Base-by-base conservation (phyloP, 2,113 vertebrate genomes). In the Lasiurus cinereus region DNA sequence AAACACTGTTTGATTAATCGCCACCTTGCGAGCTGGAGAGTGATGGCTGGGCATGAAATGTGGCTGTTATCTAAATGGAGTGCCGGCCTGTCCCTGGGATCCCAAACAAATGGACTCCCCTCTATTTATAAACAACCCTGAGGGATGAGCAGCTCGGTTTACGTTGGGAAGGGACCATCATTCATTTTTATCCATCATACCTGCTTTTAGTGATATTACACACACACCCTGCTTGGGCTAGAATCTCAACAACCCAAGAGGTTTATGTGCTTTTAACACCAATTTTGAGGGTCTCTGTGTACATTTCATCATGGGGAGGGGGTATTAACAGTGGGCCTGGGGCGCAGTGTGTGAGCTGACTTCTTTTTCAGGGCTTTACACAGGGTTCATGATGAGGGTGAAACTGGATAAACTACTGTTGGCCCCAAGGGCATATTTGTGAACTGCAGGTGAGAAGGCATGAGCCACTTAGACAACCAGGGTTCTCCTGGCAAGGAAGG, bases 1-100 rank as follows among this genome's bases (percentile, higher is more conserved):
- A 99, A 99, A 99, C 99, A 99, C 98, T 98, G 70, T 98, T 98
- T 99, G 99, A 99, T 99, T 98, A 99, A 99, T 99, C 97, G 95
- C 97, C 98, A 98, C 98, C 99, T 99, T 97, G 98, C 98, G 98
- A 98, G 98, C 98, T 96, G 98, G 98, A 97, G 98, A 99, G 98
- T 99, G 98, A 99, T 98, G 98, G 98, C 98, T 94, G 96, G 96
- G 98, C 98, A 98, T 97, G 97, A 98, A 99, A 98, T 99, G 98
- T 98, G 98, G 98, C 98, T 95, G 98, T 98, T 98, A 98, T 98
- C 98, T 98, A 98, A 98, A 98, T 98, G 98, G 98, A 98, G 98
- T 98, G 97, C 97, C 93, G 90, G 95, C 96, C 98, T 97, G 24
- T 97, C 97, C 96, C 66, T 54, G 84, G 96, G 97, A 96, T 97